Percentiles rank a stretch among this genome's conserved stretches.
Evolutionary conservation across 1,140 invertebrate species (phyloP).

Genomic region (silkworm (Bombyx mori)): ASM3026992v2 NC_085115.1:15526501-15527000

Average conservation of each 20-base stretch:
- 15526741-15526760: constrained; percentile 21
- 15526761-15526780: constrained; percentile 2
- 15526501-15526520: constrained; percentile 69
- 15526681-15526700: constrained; percentile 55
- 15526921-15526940: constrained; percentile 59
- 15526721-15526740: constrained; percentile 48
- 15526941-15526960: constrained; percentile 62
- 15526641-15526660: constrained; percentile 21
- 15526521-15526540: constrained; percentile 46
- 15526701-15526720: constrained; percentile 61
- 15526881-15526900: constrained; percentile 18
- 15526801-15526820: constrained; percentile 40
- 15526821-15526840: constrained; percentile 35
- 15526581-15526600: constrained; percentile 66
- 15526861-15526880: constrained; percentile 37
- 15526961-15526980: constrained; percentile 61
- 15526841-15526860: constrained; percentile 51
- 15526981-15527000: constrained; percentile 70
- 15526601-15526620: constrained; percentile 18
- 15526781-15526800: constrained; percentile 15
- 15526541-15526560: constrained; percentile 30
- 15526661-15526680: constrained; percentile 18
- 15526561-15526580: constrained; percentile 39
- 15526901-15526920: constrained; percentile 15
- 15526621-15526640: constrained; percentile 1